Evolutionary conservation across 1,140 invertebrate genomes (phyloP).

Genomic region (Oryctes rhinoceros): DNA sequence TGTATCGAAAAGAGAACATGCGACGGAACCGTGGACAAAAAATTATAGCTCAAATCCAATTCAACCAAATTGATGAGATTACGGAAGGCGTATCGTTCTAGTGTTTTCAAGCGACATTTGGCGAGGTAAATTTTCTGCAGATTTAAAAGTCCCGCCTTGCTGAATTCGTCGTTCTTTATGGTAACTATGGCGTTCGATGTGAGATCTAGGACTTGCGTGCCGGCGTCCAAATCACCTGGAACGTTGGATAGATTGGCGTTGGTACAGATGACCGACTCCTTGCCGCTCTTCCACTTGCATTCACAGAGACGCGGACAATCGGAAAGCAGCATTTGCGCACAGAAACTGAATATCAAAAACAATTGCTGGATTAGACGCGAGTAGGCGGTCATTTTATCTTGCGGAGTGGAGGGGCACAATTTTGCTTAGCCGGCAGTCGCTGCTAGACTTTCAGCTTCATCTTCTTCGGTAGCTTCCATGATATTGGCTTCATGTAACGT

Average conservation of each 20-base stretch:
- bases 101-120: constrained; percentile 68
- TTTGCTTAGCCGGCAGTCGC: not conserved
- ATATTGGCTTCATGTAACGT: constrained; percentile 4
- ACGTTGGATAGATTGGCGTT: constrained; percentile 75
- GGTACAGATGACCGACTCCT: constrained; percentile 81
- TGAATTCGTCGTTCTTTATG: constrained; percentile 76
- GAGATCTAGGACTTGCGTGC: constrained; percentile 81
- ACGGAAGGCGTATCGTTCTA: constrained; percentile 73
- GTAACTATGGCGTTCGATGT: constrained; percentile 74
- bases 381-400: not conserved
- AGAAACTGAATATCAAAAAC: constrained; percentile 52
- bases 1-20: constrained; percentile 74
- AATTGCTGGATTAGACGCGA: constrained; percentile 33
- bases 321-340: constrained; percentile 58
- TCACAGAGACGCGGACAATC: constrained; percentile 78
- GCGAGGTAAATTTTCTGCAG: constrained; percentile 80
- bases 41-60: constrained; percentile 79
- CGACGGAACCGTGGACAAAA: constrained; percentile 72
- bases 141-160: constrained; percentile 75
- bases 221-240: constrained; percentile 73
- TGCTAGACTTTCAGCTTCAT: constrained; percentile 30
- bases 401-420: not conserved
- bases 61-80: constrained; percentile 79
- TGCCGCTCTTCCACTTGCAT: constrained; percentile 87
- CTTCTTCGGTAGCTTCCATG: constrained; percentile 24